Conservation (phyloP, 2,888 invertebrate genomes). For the Chymomyza fuscimana region DNA sequence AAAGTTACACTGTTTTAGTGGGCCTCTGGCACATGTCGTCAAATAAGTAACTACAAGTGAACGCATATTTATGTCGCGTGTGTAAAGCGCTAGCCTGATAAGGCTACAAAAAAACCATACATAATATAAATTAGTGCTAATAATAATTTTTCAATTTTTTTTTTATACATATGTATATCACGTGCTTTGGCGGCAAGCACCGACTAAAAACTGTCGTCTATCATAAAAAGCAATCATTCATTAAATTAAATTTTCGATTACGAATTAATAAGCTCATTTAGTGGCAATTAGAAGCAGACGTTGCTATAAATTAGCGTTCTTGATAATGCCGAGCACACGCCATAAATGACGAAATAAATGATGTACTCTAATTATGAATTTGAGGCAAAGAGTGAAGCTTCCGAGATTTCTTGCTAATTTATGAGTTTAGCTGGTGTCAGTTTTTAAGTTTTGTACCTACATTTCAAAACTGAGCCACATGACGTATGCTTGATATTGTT, state of each 20-base stretch:
- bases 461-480: too few species aligned
- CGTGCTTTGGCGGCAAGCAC: background rate
- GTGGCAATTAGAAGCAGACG: background rate
- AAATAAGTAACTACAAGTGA: background rate
- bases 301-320: background rate
- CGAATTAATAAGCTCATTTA: constrained; percentile 44
- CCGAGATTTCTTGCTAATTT: background rate
- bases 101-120: background rate
- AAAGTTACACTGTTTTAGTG: background rate
- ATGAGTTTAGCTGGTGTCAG: background rate
- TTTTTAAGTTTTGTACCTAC: too few species aligned
- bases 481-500: too few species aligned
- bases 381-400: background rate
- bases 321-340: background rate
- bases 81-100: background rate
- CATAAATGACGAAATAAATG: background rate
- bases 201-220: background rate
- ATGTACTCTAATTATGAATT: background rate
- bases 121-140: background rate
- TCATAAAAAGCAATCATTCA: background rate
- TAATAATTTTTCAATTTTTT: background rate
- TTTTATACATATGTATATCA: background rate
- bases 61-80: too few species aligned
- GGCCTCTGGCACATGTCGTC: background rate
- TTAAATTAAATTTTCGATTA: constrained; percentile 36